These are phyloP conservation scores for Nasalis larvatus DNA, from an alignment of 2,113 vertebrate species.

Conservation along the genomic window DNA sequence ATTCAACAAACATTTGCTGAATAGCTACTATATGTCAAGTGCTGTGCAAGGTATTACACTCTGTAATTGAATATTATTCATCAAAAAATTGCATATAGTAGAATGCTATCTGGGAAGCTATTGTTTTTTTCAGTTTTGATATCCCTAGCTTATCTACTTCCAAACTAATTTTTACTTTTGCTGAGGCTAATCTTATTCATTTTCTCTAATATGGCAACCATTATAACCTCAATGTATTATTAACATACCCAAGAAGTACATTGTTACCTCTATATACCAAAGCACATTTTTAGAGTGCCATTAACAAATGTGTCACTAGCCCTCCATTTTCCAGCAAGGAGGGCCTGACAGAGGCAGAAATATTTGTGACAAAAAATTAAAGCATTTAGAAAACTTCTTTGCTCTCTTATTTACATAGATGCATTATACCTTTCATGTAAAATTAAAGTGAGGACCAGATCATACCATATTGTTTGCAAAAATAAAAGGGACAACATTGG, in stretches of 20 bases:
- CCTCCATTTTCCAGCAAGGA: constrained; percentile 63
- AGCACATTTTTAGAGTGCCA: constrained; percentile 5
- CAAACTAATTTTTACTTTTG: constrained; percentile 49
- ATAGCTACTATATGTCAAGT: background rate
- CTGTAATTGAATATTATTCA: constrained; percentile 15
- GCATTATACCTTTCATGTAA: background rate
- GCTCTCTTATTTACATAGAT: constrained; percentile 14
- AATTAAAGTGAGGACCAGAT: background rate
- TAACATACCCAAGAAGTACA: constrained; percentile 49
- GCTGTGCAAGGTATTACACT: background rate
- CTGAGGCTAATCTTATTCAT: constrained; percentile 56
- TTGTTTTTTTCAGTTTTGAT: constrained; percentile 37
- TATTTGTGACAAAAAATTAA: constrained; percentile 35
- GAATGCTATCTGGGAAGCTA: background rate
- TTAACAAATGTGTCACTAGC: constrained; percentile 47
- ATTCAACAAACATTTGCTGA: constrained; percentile 29
- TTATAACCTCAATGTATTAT: constrained; percentile 83
- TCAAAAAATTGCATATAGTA: background rate
- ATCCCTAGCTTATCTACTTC: constrained; percentile 31
- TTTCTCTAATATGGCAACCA: constrained; percentile 27
- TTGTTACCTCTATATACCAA: constrained; percentile 13
- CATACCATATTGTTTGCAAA: background rate
- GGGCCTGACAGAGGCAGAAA: background rate
- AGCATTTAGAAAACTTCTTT: constrained; percentile 48
- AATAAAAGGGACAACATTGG: background rate